Percentiles rank a stretch among this genome's conserved stretches.
These are phyloP conservation scores for Therioaphis trifolii DNA, from an alignment of 2,888 invertebrate species.

Conservation along the genomic window DNA sequence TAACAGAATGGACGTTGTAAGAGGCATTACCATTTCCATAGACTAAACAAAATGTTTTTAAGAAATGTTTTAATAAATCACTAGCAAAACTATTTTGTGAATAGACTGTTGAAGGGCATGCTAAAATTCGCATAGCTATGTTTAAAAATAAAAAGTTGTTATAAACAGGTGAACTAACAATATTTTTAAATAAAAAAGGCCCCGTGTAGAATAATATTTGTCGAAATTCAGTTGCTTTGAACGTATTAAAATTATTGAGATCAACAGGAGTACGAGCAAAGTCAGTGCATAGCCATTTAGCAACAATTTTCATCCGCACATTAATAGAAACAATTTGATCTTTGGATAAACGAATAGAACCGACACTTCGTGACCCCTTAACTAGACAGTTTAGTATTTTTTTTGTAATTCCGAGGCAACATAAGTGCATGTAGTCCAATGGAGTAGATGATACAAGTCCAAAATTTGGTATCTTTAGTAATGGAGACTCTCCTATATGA, in stretches of 20 bases:
- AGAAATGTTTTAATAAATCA: conserved; percentile 8
- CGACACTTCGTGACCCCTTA: too few species aligned
- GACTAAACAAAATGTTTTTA: conserved; percentile 12
- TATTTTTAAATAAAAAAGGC: conserved; percentile 6
- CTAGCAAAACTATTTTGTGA: neutral
- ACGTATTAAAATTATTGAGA: conserved; percentile 11
- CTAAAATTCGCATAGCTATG: neutral
- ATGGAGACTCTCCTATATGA: too few species aligned
- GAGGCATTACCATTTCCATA: conserved; percentile 1
- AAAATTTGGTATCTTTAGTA: too few species aligned
- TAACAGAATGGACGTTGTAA: conserved; percentile 8
- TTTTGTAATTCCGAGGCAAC: too few species aligned
- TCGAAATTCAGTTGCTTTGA: conserved; percentile 10
- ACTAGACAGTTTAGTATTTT: too few species aligned
- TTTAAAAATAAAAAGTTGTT: neutral
- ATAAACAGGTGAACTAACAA: neutral
- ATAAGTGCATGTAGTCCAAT: too few species aligned
- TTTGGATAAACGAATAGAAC: neutral
- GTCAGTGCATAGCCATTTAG: neutral
- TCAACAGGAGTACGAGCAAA: conserved; percentile 5
- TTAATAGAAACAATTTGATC: neutral
- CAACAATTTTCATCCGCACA: conserved; percentile 2
- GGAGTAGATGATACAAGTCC: too few species aligned
- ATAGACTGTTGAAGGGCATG: neutral
- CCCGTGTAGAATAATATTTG: conserved; percentile 11